A percentile compares a stretch with the other conserved stretches of the same genome.
These are phyloP conservation scores for Stramonita haemastoma DNA, from an alignment of 2,888 invertebrate species.

Conservation along the genomic window DNA sequence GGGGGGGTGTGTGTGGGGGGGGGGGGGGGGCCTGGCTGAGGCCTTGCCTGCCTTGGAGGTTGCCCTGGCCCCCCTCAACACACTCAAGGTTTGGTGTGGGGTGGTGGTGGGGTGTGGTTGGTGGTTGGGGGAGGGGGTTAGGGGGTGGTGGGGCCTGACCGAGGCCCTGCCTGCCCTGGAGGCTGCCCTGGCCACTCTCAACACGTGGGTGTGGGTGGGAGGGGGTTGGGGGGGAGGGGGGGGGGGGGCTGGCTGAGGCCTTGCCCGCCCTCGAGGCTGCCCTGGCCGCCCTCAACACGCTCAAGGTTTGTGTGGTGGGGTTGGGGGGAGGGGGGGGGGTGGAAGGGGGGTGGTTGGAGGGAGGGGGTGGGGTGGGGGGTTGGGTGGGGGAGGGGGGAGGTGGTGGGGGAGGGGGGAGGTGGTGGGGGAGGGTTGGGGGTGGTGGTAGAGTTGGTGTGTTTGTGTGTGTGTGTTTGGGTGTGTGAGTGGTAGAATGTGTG, in stretches of 20 bases:
- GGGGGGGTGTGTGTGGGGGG: constrained; percentile 58
- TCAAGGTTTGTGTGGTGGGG: constrained; percentile 60
- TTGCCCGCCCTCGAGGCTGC: constrained; percentile 78
- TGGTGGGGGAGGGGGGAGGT: constrained; percentile 67
- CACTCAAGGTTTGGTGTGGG: too few species aligned
- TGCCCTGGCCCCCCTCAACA: too few species aligned
- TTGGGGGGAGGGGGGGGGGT: not conserved
- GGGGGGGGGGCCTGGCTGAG: constrained; percentile 77
- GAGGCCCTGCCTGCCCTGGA: constrained; percentile 78
- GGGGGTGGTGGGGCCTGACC: constrained; percentile 75
- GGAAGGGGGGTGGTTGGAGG: not conserved
- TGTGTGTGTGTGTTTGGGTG: too few species aligned
- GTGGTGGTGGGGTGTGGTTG: too few species aligned
- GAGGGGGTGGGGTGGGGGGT: not conserved
- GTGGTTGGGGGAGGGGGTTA: too few species aligned
- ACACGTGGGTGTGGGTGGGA: constrained; percentile 59
- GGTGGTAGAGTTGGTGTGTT: too few species aligned
- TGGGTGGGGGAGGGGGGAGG: constrained; percentile 74
- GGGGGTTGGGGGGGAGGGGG: constrained; percentile 67
- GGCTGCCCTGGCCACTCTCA: constrained; percentile 76
- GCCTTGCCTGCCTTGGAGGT: constrained; percentile 78
- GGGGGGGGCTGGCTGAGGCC: constrained; percentile 77
- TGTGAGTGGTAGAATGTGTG: too few species aligned
- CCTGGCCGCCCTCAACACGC: constrained; percentile 76
- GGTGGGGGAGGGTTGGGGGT: too few species aligned